Conservation (phyloP, 2,888 invertebrate genomes). For the Julus scandinavius region DNA sequence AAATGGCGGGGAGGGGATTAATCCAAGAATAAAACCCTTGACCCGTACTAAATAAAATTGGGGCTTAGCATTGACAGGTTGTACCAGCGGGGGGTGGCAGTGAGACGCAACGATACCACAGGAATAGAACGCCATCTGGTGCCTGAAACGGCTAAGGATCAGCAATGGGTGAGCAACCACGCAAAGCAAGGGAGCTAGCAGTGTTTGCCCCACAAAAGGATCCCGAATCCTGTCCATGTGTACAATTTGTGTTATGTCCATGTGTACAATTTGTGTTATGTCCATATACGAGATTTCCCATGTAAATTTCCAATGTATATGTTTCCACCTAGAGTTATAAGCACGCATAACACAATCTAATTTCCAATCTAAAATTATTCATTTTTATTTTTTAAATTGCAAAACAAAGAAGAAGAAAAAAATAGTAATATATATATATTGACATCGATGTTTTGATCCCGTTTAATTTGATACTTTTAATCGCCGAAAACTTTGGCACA, state of each 20-base stretch:
- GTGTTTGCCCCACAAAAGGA: neutral
- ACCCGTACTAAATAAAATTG: constrained; percentile 5
- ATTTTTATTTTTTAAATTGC: neutral
- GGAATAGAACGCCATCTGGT: neutral
- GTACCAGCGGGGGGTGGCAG: neutral
- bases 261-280: too few species aligned
- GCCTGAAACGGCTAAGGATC: neutral
- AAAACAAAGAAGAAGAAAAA: neutral
- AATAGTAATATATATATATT: too few species aligned
- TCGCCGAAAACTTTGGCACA: neutral
- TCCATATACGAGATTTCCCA: too few species aligned
- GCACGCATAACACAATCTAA: neutral
- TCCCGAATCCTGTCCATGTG: too few species aligned
- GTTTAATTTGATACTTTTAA: neutral
- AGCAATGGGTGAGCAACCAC: neutral
- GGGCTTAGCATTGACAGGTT: neutral
- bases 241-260: too few species aligned
- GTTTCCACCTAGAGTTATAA: too few species aligned
- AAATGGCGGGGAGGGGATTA: neutral
- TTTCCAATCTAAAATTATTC: neutral
- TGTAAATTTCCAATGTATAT: too few species aligned
- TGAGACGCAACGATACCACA: neutral
- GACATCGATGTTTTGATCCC: too few species aligned
- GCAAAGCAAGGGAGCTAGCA: neutral
- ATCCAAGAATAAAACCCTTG: neutral